Evolutionary conservation across 2,797 vertebrate species (phyloP).

Genomic region (Anniella stebbinsi): DNA sequence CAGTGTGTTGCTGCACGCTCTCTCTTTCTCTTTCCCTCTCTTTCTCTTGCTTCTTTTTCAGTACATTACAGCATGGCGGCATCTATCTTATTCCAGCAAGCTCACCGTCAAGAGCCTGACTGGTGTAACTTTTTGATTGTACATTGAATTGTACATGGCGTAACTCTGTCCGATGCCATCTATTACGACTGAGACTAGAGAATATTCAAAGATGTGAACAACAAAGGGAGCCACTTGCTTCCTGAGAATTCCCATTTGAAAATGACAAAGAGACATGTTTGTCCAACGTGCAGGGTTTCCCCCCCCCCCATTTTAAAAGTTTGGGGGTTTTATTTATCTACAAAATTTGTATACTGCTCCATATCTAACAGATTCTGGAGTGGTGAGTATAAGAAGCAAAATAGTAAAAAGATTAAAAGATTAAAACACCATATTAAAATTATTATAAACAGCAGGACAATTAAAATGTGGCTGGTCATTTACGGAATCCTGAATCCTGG

Average conservation of each 20-base stretch:
- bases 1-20: slow-evolving; percentile 10
- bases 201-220: not conserved
- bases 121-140: slow-evolving; percentile 20
- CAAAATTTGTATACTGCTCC: no score
- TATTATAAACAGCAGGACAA: no score
- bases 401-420: no score
- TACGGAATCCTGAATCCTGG: no score
- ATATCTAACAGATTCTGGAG: no score
- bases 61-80: slow-evolving; percentile 26
- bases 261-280: not conserved
- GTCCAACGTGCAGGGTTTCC: no score
- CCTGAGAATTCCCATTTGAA: not conserved
- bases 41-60: slow-evolving; percentile 24
- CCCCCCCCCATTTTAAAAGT: no score
- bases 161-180: not conserved
- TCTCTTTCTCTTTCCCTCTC: no score
- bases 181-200: not conserved
- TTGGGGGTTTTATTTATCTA: no score
- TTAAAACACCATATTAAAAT: no score
- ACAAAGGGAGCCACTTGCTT: not conserved
- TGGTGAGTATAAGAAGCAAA: no score
- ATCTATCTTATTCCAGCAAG: slow-evolving; percentile 31
- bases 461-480: no score
- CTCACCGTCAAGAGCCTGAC: slow-evolving; percentile 19
- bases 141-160: not conserved